phyloP scores from a whole-genome alignment of 2,797 vertebrate genomes.

The Sciurus vulgaris region DNA sequence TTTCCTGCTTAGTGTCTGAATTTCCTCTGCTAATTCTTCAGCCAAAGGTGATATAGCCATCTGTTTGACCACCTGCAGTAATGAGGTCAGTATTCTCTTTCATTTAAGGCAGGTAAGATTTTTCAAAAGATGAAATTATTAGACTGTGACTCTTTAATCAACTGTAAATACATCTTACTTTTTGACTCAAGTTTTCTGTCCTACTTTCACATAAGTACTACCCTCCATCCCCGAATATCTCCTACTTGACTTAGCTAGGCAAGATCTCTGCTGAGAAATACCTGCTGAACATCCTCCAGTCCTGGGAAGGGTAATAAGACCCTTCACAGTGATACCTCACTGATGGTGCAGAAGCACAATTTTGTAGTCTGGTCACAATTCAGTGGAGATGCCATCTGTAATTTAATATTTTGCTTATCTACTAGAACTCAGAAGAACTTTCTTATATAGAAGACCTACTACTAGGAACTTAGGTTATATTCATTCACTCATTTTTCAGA shows the following conservation, averaged over 20 bases:
- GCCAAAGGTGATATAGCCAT: neutral
- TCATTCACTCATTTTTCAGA: neutral
- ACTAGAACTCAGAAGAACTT: slow-evolving; percentile 11
- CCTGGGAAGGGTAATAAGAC: neutral
- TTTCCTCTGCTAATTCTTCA: slow-evolving; percentile 6
- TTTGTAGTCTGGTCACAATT: neutral
- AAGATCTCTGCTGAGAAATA: neutral
- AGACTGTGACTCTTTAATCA: neutral
- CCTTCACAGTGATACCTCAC: neutral
- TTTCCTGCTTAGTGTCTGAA: neutral
- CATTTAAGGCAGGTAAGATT: neutral
- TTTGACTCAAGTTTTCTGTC: slow-evolving; percentile 44
- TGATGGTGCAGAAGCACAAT: neutral
- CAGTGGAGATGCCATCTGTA: neutral
- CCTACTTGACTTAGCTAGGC: neutral
- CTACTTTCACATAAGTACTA: neutral
- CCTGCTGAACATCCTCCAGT: neutral
- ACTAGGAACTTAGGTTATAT: neutral
- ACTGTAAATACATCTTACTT: neutral
- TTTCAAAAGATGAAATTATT: slow-evolving; percentile 1
- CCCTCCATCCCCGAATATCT: neutral
- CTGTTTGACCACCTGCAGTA: neutral
- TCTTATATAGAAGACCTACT: neutral
- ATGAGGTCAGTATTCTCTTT: neutral
- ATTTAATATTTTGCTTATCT: neutral